These are phyloP conservation scores for Halictus rubicundus DNA, from an alignment of 1,140 invertebrate genomes.

Conservation along the genomic window DNA sequence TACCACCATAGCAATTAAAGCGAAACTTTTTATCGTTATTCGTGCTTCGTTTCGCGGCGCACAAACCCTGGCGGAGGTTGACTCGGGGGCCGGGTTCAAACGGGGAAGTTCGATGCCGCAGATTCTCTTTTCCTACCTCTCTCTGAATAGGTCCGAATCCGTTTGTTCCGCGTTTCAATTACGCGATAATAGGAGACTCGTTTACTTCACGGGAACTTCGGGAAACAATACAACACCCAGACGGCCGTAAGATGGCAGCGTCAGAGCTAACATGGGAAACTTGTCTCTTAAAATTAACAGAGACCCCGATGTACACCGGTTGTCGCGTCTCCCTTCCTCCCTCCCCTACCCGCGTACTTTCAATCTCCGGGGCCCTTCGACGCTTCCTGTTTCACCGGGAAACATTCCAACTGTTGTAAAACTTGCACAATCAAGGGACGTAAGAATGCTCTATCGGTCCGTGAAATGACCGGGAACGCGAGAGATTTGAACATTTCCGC, in stretches of 20 bases:
- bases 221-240: slow-evolving; percentile 46
- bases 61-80: background rate
- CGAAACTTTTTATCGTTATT: slow-evolving; percentile 56
- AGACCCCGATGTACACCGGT: background rate
- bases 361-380: background rate
- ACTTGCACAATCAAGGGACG: background rate
- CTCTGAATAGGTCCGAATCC: slow-evolving; percentile 54
- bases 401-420: background rate
- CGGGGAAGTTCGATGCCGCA: slow-evolving; percentile 52
- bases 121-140: slow-evolving; percentile 46
- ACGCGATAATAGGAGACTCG: slow-evolving; percentile 54
- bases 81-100: slow-evolving; percentile 7
- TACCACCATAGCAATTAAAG: slow-evolving; percentile 57
- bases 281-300: slow-evolving; percentile 45
- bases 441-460: background rate
- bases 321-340: background rate
- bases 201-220: slow-evolving; percentile 38
- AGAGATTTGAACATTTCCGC: background rate
- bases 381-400: background rate
- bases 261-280: slow-evolving; percentile 38
- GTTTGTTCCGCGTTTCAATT: slow-evolving; percentile 63
- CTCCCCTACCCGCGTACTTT: background rate
- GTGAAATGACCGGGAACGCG: background rate
- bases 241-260: slow-evolving; percentile 36
- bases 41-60: slow-evolving; percentile 13